Evolutionary conservation across 2,888 invertebrate species (phyloP), one percentile per base, ranked within the genome.

Genomic region (Teleogryllus oceanicus): DNA sequence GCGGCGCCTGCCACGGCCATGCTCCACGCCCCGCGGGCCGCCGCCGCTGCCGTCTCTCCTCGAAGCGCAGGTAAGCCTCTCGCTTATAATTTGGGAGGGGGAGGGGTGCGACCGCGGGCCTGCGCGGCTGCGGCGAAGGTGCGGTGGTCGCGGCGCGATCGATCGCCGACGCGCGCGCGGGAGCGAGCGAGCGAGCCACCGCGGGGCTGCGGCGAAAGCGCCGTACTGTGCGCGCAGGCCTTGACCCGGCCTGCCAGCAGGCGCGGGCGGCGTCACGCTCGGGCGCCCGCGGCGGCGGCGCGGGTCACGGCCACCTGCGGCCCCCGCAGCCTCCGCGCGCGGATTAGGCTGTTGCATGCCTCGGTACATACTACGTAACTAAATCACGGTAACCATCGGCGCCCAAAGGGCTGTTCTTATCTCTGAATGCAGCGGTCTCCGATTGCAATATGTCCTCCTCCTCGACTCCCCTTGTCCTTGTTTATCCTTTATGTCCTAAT

Each of bases 151-250:
- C 37, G 37, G 37, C 37, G 37, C 37, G 37, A 37, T 24, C 50
- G 49, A 12, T 37, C 50, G 37, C n/a, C 51, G 24, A 18, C 49
- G 50, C 11, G 13, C 13, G 16, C 62, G 13, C 16, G 16, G 16
- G 62, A 3, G 62, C 18, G 13, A 11, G 18, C 18, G 3, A 18
- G 5, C 4, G n/a, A 12, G 76, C 50, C 21, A 50, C 49, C 21
- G 78, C 49, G 18, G 78, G 16, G 62, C 78, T 13, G 50, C 50
- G 78, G 20, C n/a, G 77, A 50, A 50, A 50, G 77, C 49, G 20
- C 37, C 49, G 77, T 49, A 24, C 20, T 12, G 49, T 77, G 77
- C 12, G 49, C 76, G 74, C 74, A 20, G 74, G 74, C 74, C 24
- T 76, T 24, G 76, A 37, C 76, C 76, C n/a, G 37, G 37, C 37